Base-by-base conservation (phyloP, 2,797 vertebrate genomes). In the Lagothrix lagotricha region DNA sequence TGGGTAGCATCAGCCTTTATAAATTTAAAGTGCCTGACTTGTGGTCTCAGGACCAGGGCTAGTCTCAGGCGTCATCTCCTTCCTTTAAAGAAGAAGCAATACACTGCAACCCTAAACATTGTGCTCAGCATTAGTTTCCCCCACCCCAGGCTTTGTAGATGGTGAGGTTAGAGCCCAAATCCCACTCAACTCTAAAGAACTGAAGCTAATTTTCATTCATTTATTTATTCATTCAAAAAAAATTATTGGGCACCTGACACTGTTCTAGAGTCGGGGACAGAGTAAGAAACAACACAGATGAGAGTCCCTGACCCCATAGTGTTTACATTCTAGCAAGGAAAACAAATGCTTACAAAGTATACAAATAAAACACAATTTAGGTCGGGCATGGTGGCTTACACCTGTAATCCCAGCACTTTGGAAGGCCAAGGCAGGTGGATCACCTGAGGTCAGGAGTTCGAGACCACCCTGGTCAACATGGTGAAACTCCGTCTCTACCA, bases 321-420 rank as follows among this genome's bases (percentile, higher is more conserved):
- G 36, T 14, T 64, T 83, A 76, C 22, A 44, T 61, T 94, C 52
- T 75, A 75, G 22, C 33, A 61, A 80, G 57, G 70, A 81, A 80
- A 70, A 79, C 76, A 81, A 41, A 58, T 15, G 20, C 15, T 67
- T 52, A 17, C 36, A 81, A 81, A 76, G 15, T n/a, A 26, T 28
- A n/a, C 67, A 64, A 41, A 48, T 33, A 58, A 70, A 88, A 57
- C 48, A 39, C 24, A 36, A 44, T 7, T 13, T 44, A n/a, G 7
- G 1, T n/a, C 14, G 3, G 61, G 61, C 7, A n/a, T 8, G 0
- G 33, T n/a, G 15, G 61, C 61, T n/a, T 7, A 67, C 0, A 0
- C 61, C 15, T 67, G 2, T 67, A 67, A 67, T 67, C 61, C 33
- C 15, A 67, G 61, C 15, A n/a, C 61, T 67, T 67, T 67, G 61